Conservation (phyloP, 2,797 vertebrate genomes). For the Tenualosa ilisha region DNA sequence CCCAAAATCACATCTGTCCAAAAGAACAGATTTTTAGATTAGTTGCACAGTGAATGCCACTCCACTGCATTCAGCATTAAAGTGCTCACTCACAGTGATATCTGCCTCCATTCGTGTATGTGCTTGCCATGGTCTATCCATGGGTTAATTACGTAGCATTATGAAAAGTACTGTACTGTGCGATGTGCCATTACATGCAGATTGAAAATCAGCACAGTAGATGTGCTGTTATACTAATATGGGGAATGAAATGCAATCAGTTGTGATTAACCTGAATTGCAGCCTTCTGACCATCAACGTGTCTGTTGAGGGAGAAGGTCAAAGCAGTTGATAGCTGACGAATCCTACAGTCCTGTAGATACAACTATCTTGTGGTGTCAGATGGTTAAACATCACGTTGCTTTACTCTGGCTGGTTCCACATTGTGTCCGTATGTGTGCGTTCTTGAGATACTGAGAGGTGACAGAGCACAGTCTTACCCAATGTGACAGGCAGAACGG, state of each 20-base stretch:
- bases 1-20: conserved; percentile 59
- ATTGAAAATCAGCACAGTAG: conserved; percentile 11
- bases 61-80: conserved; percentile 34
- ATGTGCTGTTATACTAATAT: not conserved
- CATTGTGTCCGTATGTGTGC: conserved; percentile 20
- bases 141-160: conserved; percentile 19
- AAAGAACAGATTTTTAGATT: conserved; percentile 64
- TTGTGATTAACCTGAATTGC: conserved; percentile 16
- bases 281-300: conserved; percentile 11
- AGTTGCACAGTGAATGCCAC: conserved; percentile 55
- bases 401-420: not conserved
- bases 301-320: conserved; percentile 27
- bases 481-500: conserved; percentile 49
- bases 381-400: conserved; percentile 28
- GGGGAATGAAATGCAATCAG: not conserved
- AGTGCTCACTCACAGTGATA: conserved; percentile 1
- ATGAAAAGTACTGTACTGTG: not conserved
- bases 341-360: not conserved
- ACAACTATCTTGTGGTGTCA: conserved; percentile 29
- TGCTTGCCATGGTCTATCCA: not conserved
- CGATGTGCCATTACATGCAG: not conserved
- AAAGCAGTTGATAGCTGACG: conserved; percentile 8
- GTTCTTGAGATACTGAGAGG: conserved; percentile 6
- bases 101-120: not conserved
- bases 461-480: conserved; percentile 39